Evolutionary conservation across 2,797 vertebrate species (phyloP), one percentile per base, ranked within the genome.

Genomic region (Squalus acanthias): DNA sequence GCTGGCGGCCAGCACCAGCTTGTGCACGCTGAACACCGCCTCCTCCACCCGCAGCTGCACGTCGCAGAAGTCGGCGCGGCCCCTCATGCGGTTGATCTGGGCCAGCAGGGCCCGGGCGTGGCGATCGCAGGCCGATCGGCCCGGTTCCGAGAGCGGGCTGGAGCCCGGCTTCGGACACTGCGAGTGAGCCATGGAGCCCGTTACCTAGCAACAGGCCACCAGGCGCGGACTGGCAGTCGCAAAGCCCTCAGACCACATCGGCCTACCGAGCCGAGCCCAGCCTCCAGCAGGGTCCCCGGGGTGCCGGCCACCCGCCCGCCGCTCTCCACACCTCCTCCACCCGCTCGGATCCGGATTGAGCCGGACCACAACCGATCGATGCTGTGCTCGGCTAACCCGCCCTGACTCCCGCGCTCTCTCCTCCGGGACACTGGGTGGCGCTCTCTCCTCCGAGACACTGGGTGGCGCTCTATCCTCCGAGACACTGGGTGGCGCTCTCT

Each of bases 41-140:
- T 97, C 97, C 1, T 98, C 99, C 2, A 99, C 98, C 96, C 98
- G 98, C 89, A 99, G 97, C 79, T 98, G 98, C 74, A 99, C 99
- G 26, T 99, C 99, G 96, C 99, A 99, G 97, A 99, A 99, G 97
- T 99, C 98, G 0, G 98, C 97, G 39, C 98, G 98, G 67, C 98
- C 98, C 69, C 99, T 98, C 98, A 99, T 98, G 97, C 98, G 98
- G 97, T 99, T 99, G 97, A 99, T 99, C 97, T 99, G 99, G 33
- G 98, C 98, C 97, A 99, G 97, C 97, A 99, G 98, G 96, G 98
- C 97, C 91, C 98, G 98, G 60, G 99, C 99, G 33, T 99, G 99
- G 95, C 98, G 98, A 96, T 99, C 98, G 1, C 98, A 98, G n/a
- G 98, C 97, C 96, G 98, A 98, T 24, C 97, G 96, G 63, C 97